Evolutionary conservation across 2,888 invertebrate genomes (phyloP), one percentile per base, ranked within the genome.

Genomic region (Polyommatus icarus): DNA sequence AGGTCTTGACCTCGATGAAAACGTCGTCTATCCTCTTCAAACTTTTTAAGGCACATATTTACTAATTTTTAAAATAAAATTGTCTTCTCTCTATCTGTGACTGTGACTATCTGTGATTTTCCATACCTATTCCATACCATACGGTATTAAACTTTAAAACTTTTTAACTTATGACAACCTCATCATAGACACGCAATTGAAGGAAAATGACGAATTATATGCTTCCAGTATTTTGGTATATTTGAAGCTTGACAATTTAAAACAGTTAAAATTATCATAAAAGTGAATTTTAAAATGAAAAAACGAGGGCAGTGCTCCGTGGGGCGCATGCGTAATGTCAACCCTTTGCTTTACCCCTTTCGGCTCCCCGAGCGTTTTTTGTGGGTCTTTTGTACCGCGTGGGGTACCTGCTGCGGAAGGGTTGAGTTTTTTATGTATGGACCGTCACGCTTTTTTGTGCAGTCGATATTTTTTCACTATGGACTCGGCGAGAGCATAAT

Each of bases 261-360:
- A 79, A 78, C 76, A 72, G 77, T 72, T 57, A 54, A 18, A 54
- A 54, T 50, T 15, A 50, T 77, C 24, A 18, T 50, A 59, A 77
- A 77, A 77, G 72, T 57, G 46, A 87, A 89, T 86, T 91, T 90
- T 88, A 88, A 91, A 92, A 91, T 89, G 89, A 88, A 85, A 86
- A 86, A 87, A 86, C 88, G 90, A 91, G 93, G 92, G 90, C 91
- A 91, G 84, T 91, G 90, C 88, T 91, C 91, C 90, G 89, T 80
- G 83, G 85, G 85, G 86, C 94, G 94, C 94, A 94, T 92, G 94
- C 94, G 94, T 91, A 90, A 89, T 89, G 87, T 83, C 90, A 93
- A 93, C 93, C 94, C 94, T 93, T 91, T 93, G 90, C 94, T 93
- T 91, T 93, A 90, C 92, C 92, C 93, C 93, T 91, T 93, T 93